Conservation (phyloP, 1,140 invertebrate genomes). For the Mamestra configurata region DNA sequence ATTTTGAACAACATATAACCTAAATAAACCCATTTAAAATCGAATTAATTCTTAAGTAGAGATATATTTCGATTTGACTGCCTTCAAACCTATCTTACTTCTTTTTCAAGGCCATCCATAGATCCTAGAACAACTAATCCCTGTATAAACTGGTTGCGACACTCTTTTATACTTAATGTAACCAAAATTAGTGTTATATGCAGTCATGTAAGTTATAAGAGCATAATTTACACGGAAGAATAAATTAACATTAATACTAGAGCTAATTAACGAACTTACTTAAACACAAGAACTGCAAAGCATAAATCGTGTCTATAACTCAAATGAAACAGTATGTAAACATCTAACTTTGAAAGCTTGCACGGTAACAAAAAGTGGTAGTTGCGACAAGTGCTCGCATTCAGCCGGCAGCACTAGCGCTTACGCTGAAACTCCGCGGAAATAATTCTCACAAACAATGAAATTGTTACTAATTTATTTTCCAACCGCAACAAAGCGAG, state of each 20-base stretch:
- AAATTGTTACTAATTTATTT: slow-evolving; percentile 88
- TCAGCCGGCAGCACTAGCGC: slow-evolving; percentile 47
- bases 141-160: no score
- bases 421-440: slow-evolving; percentile 62
- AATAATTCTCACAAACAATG: slow-evolving; percentile 85
- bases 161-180: no score
- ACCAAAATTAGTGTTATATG: no score
- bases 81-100: neutral
- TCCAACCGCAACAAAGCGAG: slow-evolving; percentile 85
- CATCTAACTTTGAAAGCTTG: slow-evolving; percentile 31
- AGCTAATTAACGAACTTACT: slow-evolving; percentile 5
- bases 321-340: slow-evolving; percentile 40
- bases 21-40: no score
- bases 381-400: slow-evolving; percentile 51
- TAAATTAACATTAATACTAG: neutral
- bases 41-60: no score
- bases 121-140: no score
- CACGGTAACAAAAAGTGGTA: slow-evolving; percentile 47
- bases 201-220: neutral
- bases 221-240: neutral
- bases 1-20: no score
- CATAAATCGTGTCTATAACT: slow-evolving; percentile 20
- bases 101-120: neutral
- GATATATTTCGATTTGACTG: neutral
- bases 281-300: slow-evolving; percentile 6